Percentiles rank a stretch among this genome's conserved stretches.
phyloP scores from a whole-genome alignment of 1,140 invertebrate species.

The Maconellicoccus hirsutus region DNA sequence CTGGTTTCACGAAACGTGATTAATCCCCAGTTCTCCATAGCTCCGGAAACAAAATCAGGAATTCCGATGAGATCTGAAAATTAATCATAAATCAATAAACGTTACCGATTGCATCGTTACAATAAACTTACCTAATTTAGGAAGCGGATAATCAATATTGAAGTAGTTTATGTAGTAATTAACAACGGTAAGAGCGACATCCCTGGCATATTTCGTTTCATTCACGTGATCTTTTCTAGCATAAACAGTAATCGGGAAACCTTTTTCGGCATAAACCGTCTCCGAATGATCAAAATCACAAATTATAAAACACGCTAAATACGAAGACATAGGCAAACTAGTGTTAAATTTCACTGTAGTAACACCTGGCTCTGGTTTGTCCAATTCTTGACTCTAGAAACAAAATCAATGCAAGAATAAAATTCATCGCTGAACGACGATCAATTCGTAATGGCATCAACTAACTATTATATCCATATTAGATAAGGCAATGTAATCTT shows the following conservation, averaged over 20 bases:
- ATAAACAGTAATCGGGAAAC: conserved; percentile 57
- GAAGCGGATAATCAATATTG: conserved; percentile 68
- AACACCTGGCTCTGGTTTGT: conserved; percentile 36
- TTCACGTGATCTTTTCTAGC: conserved; percentile 57
- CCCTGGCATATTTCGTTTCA: conserved; percentile 67
- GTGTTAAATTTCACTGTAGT: conserved; percentile 56
- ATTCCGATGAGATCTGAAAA: conserved; percentile 78
- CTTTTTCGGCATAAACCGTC: conserved; percentile 40
- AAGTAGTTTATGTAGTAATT: conserved; percentile 83
- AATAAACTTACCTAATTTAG: conserved; percentile 59
- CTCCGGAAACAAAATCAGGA: conserved; percentile 87
- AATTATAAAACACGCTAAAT: conserved; percentile 79
- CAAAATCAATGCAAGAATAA: too few relatives aligned
- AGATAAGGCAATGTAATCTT: conserved; percentile 57
- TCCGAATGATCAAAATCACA: conserved; percentile 66
- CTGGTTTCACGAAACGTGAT: conserved; percentile 73
- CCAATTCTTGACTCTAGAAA: conserved; percentile 34
- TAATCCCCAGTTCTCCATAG: conserved; percentile 91
- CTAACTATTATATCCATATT: conserved; percentile 54
- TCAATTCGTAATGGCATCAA: neutral
- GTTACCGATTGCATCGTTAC: neutral
- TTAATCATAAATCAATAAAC: conserved; percentile 26
- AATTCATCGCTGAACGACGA: neutral
- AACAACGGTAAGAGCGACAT: conserved; percentile 62
- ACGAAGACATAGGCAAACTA: conserved; percentile 84